These are phyloP conservation scores for Micropterix aruncella DNA, from an alignment of 2,888 invertebrate genomes.

Conservation along the genomic window DNA sequence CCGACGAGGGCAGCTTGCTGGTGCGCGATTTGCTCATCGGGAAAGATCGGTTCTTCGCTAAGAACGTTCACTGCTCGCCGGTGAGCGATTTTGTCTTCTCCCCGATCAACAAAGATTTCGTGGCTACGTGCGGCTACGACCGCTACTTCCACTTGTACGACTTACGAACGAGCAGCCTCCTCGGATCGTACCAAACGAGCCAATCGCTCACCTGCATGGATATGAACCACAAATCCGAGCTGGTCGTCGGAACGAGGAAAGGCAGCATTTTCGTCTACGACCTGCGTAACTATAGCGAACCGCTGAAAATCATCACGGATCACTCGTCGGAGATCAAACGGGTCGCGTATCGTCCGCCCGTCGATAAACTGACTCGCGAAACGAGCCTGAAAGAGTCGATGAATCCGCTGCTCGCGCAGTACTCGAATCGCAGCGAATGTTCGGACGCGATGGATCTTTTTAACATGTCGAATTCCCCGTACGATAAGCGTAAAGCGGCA, in stretches of 20 bases:
- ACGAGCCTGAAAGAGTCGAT: slow-evolving; percentile 26
- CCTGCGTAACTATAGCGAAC: slow-evolving; percentile 33
- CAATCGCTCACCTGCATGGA: slow-evolving; percentile 28
- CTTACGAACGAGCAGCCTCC: slow-evolving; percentile 30
- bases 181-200: slow-evolving; percentile 27
- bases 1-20: slow-evolving; percentile 35
- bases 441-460: not conserved
- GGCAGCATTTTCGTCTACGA: slow-evolving; percentile 40
- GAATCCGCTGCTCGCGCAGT: slow-evolving; percentile 4
- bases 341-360: slow-evolving; percentile 31
- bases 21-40: slow-evolving; percentile 30
- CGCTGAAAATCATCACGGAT: slow-evolving; percentile 30
- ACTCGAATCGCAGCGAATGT: not conserved
- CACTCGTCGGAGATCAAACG: slow-evolving; percentile 34
- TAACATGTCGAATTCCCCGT: not conserved
- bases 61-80: slow-evolving; percentile 39
- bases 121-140: slow-evolving; percentile 41
- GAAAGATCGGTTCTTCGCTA: slow-evolving; percentile 31
- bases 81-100: slow-evolving; percentile 43
- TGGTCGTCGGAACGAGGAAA: slow-evolving; percentile 40
- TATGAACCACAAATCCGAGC: slow-evolving; percentile 29
- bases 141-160: slow-evolving; percentile 42
- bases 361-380: slow-evolving; percentile 23
- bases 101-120: slow-evolving; percentile 36
- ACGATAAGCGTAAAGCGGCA: not conserved